Evolutionary conservation across 2,888 invertebrate genomes (phyloP).

Genomic region (Agonopterix arenella): DNA sequence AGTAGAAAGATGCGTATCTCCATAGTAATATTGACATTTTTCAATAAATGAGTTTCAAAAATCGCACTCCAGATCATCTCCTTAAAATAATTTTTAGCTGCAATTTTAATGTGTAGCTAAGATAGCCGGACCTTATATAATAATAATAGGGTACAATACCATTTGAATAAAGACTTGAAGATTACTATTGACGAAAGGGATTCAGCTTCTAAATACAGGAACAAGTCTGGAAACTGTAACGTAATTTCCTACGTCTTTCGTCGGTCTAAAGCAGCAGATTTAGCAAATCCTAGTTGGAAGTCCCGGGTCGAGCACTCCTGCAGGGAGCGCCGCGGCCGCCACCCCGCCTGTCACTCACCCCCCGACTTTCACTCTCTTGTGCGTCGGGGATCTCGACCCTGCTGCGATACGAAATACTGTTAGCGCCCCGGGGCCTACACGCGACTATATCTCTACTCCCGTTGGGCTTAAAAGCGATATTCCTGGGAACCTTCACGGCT

Average conservation of each 20-base stretch:
- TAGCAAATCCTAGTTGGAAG: conserved; percentile 69
- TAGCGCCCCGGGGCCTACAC: conserved; percentile 31
- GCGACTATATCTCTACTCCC: conserved; percentile 29
- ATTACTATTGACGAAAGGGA: no score
- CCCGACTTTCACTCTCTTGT: conserved; percentile 69
- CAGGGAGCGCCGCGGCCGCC: conserved; percentile 49
- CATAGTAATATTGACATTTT: no score
- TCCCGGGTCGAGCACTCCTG: conserved; percentile 70
- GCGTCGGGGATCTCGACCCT: conserved; percentile 65
- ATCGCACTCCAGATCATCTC: no score
- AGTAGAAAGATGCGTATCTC: no score
- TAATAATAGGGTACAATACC: no score
- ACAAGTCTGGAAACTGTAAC: neutral
- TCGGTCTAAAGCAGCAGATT: conserved; percentile 63
- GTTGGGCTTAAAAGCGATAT: conserved; percentile 38
- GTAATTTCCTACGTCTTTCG: conserved; percentile 1
- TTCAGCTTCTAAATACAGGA: no score
- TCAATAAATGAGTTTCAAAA: no score
- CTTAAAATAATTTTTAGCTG: no score
- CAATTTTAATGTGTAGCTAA: no score
- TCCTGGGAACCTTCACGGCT: conserved; percentile 35
- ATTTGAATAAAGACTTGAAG: no score
- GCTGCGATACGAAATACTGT: conserved; percentile 41
- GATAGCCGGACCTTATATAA: no score
- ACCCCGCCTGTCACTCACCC: conserved; percentile 53